phyloP scores from a whole-genome alignment of 2,888 invertebrate genomes.

The Dichetophora obliterata region DNA sequence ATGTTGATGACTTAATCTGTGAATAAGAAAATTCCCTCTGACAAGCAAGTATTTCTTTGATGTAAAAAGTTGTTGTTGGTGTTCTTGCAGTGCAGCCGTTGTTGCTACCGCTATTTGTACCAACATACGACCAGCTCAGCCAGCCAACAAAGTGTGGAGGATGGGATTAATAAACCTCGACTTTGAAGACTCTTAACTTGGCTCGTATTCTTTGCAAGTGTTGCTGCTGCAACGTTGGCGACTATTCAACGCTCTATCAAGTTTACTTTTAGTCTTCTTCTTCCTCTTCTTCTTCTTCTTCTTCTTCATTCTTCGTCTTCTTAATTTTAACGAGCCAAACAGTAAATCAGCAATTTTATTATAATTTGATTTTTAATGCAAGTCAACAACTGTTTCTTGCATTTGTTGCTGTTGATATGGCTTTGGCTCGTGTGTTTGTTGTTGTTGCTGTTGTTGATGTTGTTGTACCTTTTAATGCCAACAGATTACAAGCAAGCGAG shows the following conservation, averaged over 20 bases:
- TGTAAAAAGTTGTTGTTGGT: conserved; percentile 32
- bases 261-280: not conserved
- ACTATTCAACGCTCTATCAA: not conserved
- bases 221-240: conserved; percentile 1
- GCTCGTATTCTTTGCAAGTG: not conserved
- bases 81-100: not conserved
- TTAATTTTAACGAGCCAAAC: conserved; percentile 50
- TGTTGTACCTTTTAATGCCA: conserved; percentile 13
- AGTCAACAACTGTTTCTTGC: conserved; percentile 37
- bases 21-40: conserved; percentile 27
- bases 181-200: conserved; percentile 1
- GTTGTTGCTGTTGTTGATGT: not conserved
- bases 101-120: not conserved
- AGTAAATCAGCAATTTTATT: conserved; percentile 55
- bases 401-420: not conserved
- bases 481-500: conserved; percentile 18
- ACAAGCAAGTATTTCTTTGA: conserved; percentile 25
- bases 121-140: not conserved
- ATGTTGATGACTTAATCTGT: conserved; percentile 54
- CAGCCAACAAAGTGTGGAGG: conserved; percentile 14
- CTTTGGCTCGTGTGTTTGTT: not conserved
- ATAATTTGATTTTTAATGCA: conserved; percentile 53
- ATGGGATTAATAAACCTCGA: conserved; percentile 26
- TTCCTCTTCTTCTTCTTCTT: conserved; percentile 3
- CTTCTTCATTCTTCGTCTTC: not conserved